Base-by-base conservation (phyloP, 1,140 invertebrate genomes). In the Nylanderia fulva region DNA sequence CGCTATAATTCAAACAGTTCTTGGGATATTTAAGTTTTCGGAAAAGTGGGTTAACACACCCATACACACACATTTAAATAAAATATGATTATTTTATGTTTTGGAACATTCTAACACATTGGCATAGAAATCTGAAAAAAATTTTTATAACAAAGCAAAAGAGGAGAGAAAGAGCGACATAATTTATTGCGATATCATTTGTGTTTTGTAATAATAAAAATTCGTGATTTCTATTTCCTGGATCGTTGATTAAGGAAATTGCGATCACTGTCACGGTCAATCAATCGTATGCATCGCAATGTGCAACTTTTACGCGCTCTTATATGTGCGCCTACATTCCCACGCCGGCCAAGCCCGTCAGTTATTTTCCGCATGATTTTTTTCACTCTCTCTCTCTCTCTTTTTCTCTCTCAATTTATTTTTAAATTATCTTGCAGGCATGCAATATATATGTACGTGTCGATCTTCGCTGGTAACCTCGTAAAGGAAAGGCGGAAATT, bases 401-500 rank as follows among this genome's bases (percentile, higher is more conserved):
- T 42, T 9, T 48, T 15, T 48, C 45, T 24, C 21, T 11, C 3
- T 24, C 11, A 8, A 66, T 24, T 39, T 54, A 48, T n/a, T 68
- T 56, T 77, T 27, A 21, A 68, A 82, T 42, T 56, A 58, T 1
- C 9, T 29, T 8, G 52, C 52, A 29, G n/a, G 13, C 61, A 48
- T 15, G 15, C 15, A 33, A 11, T 5, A 11, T 48, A 36, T 27
- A 36, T 24, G 15, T 29, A 64, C 33, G n/a, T 13, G 24, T 64
- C 13, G 45, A 56, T 72, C 9, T 3, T 42, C 11, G 18, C 56
- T 48, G 18, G 18, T 18, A 15, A 24, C 9, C 21, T 74, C 11
- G 58, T 29, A 18, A 85, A 66, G 39, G 82, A 88, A 88, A 88
- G 82, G 48, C 66, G 87, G 86, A 88, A 88, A 87, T 54, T 21